Conservation (phyloP, 2,888 invertebrate genomes). For the Melieria picta region DNA sequence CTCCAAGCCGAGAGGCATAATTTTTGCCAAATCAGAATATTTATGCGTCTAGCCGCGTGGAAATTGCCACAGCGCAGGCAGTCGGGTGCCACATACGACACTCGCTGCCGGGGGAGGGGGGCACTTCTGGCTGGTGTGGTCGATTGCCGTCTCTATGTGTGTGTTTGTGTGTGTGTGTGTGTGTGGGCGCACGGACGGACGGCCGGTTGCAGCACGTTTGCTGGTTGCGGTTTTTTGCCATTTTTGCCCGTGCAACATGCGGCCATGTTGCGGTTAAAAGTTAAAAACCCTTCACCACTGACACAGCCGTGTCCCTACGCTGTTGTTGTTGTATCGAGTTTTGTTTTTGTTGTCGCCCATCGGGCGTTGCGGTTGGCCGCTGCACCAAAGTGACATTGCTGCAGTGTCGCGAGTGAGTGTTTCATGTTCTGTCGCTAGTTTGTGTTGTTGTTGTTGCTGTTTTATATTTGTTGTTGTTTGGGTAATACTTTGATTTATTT, state of each 20-base stretch:
- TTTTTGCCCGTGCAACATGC: neutral
- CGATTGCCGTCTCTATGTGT: neutral
- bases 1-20: slow-evolving; percentile 47
- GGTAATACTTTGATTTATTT: slow-evolving; percentile 31
- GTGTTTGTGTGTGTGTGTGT: neutral
- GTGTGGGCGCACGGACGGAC: neutral
- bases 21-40: slow-evolving; percentile 61
- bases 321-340: too few species aligned
- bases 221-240: slow-evolving; percentile 3
- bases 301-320: too few species aligned
- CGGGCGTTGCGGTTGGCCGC: too few species aligned
- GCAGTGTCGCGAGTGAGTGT: neutral
- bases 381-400: neutral
- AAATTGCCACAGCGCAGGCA: slow-evolving; percentile 8
- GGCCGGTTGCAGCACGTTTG: neutral
- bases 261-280: slow-evolving; percentile 32
- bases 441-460: neutral
- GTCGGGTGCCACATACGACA: too few species aligned
- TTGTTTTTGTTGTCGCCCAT: too few species aligned
- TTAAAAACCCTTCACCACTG: slow-evolving; percentile 24
- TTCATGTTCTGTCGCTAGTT: neutral
- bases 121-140: neutral
- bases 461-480: neutral
- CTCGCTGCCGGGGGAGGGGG: neutral
- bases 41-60: slow-evolving; percentile 56